Conservation (phyloP, 2,797 vertebrate genomes). For the Lagorchestes hirsutus region DNA sequence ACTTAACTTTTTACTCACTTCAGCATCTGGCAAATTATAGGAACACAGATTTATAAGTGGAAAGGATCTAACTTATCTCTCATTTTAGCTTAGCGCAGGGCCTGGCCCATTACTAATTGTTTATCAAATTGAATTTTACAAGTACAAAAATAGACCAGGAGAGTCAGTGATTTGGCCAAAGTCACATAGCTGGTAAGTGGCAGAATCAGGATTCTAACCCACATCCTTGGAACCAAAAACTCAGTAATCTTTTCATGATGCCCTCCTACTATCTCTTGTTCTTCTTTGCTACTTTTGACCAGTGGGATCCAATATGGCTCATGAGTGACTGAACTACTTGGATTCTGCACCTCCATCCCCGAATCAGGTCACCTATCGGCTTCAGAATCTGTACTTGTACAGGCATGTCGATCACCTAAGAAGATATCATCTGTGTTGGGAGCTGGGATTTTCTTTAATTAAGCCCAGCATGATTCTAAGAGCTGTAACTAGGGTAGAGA, state of each 20-base stretch:
- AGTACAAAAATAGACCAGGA: neutral
- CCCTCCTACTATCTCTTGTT: neutral
- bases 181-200: neutral
- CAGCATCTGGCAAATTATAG: neutral
- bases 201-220: neutral
- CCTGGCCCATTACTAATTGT: neutral
- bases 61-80: neutral
- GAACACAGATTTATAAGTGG: neutral
- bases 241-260: neutral
- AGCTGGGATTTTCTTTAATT: conserved; percentile 49
- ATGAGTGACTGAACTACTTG: neutral
- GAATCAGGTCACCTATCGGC: neutral
- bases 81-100: neutral
- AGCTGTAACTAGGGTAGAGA: neutral
- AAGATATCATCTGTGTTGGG: neutral
- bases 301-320: neutral
- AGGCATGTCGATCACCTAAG: conserved; percentile 7
- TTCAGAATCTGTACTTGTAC: conserved; percentile 45
- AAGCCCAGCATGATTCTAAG: neutral
- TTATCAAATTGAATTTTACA: neutral
- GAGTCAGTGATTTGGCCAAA: neutral
- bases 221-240: neutral
- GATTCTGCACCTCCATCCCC: neutral
- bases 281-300: neutral
- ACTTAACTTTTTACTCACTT: neutral